Evolutionary conservation across 1,140 invertebrate genomes (phyloP).

Genomic region (Homalodisca vitripennis): DNA sequence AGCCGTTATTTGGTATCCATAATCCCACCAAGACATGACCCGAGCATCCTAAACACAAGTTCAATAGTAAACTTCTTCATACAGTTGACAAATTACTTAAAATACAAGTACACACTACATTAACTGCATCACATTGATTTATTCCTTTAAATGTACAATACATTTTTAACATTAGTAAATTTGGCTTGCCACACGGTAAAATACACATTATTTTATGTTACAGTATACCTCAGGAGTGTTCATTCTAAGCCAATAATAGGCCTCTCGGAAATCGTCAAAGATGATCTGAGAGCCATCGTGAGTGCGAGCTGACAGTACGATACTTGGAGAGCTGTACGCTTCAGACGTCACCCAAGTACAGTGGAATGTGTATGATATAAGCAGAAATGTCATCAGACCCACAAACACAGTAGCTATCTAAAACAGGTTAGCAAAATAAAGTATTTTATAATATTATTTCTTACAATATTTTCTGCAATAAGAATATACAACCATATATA

Average conservation of each 20-base stretch:
- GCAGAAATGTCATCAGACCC: conserved; percentile 76
- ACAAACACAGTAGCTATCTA: conserved; percentile 86
- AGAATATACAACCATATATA: no score
- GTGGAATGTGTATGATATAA: conserved; percentile 92
- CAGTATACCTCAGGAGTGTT: conserved; percentile 89
- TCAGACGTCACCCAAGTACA: conserved; percentile 99
- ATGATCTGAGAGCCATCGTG: conserved; percentile 94
- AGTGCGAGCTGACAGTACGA: conserved; percentile 92
- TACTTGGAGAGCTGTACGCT: conserved; percentile 96
- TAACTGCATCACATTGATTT: no score
- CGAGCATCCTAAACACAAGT: conserved; percentile 73
- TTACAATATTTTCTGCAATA: no score
- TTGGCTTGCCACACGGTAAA: no score
- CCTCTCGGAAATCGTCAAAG: conserved; percentile 97
- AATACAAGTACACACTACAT: no score
- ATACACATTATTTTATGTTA: no score
- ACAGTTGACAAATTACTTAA: no score
- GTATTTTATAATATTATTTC: no score
- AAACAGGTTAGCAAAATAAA: no score
- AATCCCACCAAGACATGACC: conserved; percentile 99
- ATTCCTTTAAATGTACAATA: no score
- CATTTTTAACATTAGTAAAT: no score
- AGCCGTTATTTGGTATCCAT: conserved; percentile 98
- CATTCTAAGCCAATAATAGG: conserved; percentile 97
- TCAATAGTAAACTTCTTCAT: no score